Evolutionary conservation across 2,797 vertebrate species (phyloP), one percentile per base, ranked within the genome.

Genomic region (Brachyrhaphis roseni): DNA sequence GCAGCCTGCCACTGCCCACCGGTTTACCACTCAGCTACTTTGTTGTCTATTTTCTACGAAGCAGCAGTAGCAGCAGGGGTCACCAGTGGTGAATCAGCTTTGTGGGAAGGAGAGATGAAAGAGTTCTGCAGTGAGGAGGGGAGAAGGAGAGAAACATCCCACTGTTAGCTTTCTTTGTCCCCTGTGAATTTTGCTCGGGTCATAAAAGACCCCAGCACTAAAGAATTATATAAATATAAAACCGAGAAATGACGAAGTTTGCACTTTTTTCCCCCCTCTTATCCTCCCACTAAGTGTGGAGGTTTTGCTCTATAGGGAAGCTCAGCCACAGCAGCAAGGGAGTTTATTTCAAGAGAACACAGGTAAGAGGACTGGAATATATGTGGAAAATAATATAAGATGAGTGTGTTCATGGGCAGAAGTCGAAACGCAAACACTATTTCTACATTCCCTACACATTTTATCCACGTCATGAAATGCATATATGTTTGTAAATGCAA

Each of bases 81-180:
- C 92, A 91, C 88, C 74, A 81, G 89, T 51, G 89, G 90, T 94
- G 94, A 94, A 90, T 94, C 92, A 94, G 91, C 86, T 88, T 89
- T 87, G 92, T 94, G 92, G 94, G 92, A 93, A 88, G 91, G 66
- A 89, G 87, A 89, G 91, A 94, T 94, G 90, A 92, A 91, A 92
- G 88, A 87, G 88, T 31, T 59, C 71, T 28, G 82, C 64, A 13
- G 83, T 41, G 78, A 82, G 82, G 87, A 87, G 86, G 91, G 88
- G 41, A 77, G 85, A 76, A 46, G 36, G 78, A 83, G 80, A 83
- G 84, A 88, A 84, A 75, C 91, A 88, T 89, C 92, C 90, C 89
- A 93, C 91, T 77, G 79, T 71, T 90, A 90, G 81, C 86, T 93
- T 93, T 93, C 87, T 92, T 89, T 92, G 90, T 93, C 90, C 90